Base-by-base conservation (phyloP, 1,140 invertebrate species). In the Trichonephila clavata region DNA sequence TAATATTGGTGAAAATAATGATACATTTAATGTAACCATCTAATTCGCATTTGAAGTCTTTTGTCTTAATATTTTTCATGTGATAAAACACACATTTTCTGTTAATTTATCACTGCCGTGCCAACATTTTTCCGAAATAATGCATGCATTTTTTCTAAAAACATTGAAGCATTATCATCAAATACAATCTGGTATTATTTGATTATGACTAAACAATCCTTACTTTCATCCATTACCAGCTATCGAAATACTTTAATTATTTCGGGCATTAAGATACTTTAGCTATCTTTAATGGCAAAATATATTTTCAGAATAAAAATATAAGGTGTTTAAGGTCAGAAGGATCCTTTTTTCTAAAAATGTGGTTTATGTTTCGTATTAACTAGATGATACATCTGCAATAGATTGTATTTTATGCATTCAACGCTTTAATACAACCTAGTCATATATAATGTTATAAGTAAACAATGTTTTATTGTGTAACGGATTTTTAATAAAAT, bases 211-310 rank as follows among this genome's bases (percentile, higher is more conserved):
- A 71, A 24, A 24, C n/a, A 71, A 27, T 71, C 27, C 27, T n/a
- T 71, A n/a, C n/a, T 14, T 71, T 27, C 68, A 71, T 71, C 68
- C 68, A 71, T 71, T 71, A 32, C 27, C 24, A 71, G 68, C 24
- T 27, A 71, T 71, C 27, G 32, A 71, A 16, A 13, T 71, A 71
- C 68, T 71, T 27, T 27, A 71, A 71, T 71, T 71, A 71, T 27
- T 71, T 71, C 68, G 27, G 68, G 24, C 65, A 32, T 71, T 71
- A 71, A 71, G 27, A 24, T n/a, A 24, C 68, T 71, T 71, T 71
- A 24, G 24, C n/a, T 32, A 24, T 27, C 27, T 71, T 71, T 24
- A 32, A 27, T 71, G 24, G 27, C 68, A 27, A n/a, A 71, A 71
- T 71, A 71, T 27, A 71, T 71, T 13, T 24, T 71, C 2, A 27